Conservation (phyloP, 2,888 invertebrate species). For the Aporophyla nigra region DNA sequence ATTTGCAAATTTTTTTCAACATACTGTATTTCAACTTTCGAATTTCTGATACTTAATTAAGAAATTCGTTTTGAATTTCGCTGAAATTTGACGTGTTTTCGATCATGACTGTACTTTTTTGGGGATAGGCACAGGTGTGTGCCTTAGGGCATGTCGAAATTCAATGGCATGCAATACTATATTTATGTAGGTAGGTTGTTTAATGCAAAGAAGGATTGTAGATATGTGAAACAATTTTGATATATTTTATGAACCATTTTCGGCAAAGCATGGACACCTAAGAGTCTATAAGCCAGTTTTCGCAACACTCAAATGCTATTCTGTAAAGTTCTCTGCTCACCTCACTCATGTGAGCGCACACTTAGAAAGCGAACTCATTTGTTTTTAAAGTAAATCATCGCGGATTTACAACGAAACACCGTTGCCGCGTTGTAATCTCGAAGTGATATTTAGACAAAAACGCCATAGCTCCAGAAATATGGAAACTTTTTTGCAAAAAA, state of each 20-base stretch:
- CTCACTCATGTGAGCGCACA: background rate
- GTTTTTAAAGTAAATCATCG: too few species aligned
- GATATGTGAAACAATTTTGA: background rate
- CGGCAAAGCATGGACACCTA: too few species aligned
- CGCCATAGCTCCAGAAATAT: too few species aligned
- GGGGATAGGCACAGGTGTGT: slow-evolving; percentile 4
- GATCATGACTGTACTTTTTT: background rate
- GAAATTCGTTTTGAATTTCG: background rate
- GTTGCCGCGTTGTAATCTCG: too few species aligned
- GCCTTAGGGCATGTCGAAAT: slow-evolving; percentile 10
- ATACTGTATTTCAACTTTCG: too few species aligned
- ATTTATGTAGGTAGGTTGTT: background rate
- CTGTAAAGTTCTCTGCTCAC: background rate
- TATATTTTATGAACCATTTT: background rate
- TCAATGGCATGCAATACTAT: too few species aligned
- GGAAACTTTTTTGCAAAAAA: background rate
- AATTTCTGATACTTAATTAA: too few species aligned
- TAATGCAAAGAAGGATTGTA: background rate
- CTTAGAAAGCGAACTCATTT: too few species aligned
- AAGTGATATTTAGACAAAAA: too few species aligned
- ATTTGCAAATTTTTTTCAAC: too few species aligned
- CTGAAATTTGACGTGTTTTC: background rate
- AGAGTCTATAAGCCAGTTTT: background rate
- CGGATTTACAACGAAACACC: too few species aligned
- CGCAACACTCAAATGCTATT: background rate